A percentile compares a stretch with the other conserved stretches of the same genome.
These are phyloP conservation scores for Pimephales promelas DNA, from an alignment of 2,113 vertebrate species.

Conservation along the genomic window DNA sequence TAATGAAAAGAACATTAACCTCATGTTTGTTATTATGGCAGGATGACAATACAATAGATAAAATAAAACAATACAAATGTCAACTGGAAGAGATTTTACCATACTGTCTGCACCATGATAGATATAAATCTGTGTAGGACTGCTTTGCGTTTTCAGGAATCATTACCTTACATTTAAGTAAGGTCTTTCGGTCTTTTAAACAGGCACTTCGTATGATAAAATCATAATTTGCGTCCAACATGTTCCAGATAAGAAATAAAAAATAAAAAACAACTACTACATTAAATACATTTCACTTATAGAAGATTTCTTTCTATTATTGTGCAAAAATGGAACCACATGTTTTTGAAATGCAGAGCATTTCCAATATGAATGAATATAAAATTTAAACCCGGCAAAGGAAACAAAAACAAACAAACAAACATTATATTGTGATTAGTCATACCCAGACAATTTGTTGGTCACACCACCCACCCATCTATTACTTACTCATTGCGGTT, in stretches of 20 bases:
- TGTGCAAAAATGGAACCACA: too few relatives aligned
- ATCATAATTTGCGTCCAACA: too few relatives aligned
- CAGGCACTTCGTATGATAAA: neutral
- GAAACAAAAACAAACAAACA: neutral
- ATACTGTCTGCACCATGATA: neutral
- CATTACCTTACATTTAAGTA: neutral
- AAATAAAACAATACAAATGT: neutral
- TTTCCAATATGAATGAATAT: neutral
- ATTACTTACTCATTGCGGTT: slow-evolving; percentile 84
- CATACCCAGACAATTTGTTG: neutral
- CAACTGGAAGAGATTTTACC: neutral
- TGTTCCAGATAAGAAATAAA: too few relatives aligned
- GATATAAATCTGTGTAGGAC: neutral
- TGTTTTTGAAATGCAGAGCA: too few relatives aligned
- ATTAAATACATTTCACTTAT: too few relatives aligned
- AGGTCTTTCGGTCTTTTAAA: neutral
- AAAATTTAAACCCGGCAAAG: neutral
- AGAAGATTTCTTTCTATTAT: too few relatives aligned
- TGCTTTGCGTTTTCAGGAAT: neutral
- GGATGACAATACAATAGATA: neutral
- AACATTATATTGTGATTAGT: neutral
- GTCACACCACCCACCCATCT: neutral
- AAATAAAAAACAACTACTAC: too few relatives aligned
- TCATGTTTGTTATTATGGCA: neutral
- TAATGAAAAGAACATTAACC: neutral